Evolutionary conservation across 2,113 vertebrate genomes (phyloP), one percentile per base, ranked within the genome.

Genomic region (Megaptera novaeangliae): DNA sequence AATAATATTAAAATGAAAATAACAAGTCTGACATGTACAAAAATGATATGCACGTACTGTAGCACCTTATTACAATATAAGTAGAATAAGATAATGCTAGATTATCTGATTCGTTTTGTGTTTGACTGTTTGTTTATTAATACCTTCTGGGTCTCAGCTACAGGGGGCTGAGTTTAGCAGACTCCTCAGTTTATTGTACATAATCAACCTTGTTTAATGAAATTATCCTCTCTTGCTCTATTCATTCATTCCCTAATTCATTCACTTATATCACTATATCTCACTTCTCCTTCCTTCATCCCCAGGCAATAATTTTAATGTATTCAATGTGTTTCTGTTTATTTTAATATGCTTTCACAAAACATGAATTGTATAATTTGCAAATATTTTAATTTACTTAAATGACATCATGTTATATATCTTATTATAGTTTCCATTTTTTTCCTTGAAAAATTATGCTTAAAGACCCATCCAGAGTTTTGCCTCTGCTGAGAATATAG

Each of bases 371-470:
- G 3, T 82, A 64, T 52, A 63, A 87, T 63, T 20, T 59, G 21
- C 39, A 91, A 86, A 95, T 57, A 46, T 72, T 96, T 94, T 63
- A 92, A 95, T 94, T 96, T 80, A 75, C 15, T 61, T 95, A 92
- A 81, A 52, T 81, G 17, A 15, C 23, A 55, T 68, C 87, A 66
- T 71, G 17, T 66, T 82, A 88, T 29, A 2, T 44, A 88, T 92
- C n/a, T 75, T n/a, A 89, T 94, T 85, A 75, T 31, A 69, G 64
- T 78, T 44, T 15, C 3, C n/a, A 15, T 31, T 61, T 86, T 95
- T 91, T 91, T 87, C 34, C 20, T 6, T 52, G 77, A 85, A 85
- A 25, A 13, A 63, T 92, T 91, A 49, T 80, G 34, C 9, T 71
- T 75, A 89, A 75, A 82, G 41, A 46, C 15, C 2, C 36, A 84